Evolutionary conservation across 2,888 invertebrate species (phyloP), one percentile per base, ranked within the genome.

Genomic region (Adineta ricciae): DNA sequence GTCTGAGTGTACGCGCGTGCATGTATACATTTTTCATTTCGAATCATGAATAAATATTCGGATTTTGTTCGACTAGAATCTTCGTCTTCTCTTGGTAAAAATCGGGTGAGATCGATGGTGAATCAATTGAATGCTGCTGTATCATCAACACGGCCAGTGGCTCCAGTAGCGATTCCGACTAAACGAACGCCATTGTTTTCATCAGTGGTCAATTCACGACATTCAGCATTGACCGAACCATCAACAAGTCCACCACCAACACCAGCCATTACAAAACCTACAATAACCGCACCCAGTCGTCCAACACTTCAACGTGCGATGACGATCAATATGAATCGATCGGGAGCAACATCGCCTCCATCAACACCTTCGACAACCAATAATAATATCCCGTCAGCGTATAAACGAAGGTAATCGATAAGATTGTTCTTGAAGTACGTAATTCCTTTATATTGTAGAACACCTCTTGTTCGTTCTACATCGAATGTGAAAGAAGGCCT

Each of bases 401-500:
- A 78, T 41, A 78, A 78, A 78, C 78, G 78, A 78, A 78, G 19
- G 78, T 78, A 78, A 41, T 41, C 21, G 38, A 38, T 21, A 38
- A 64, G 1, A 73, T 24, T 64, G 32, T 14, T 64, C 27, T 21
- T 32, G 2, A 32, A 11, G 4, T 32, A 21, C 14, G 4, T 64
- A 1, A 27, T 0, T 64, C 21, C 24, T 5, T 78, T 78, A n/a
- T 24, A 8, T 9, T 78, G 21, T 41, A 78, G 78, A 41, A 24
- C 41, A 24, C 78, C 78, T n/a, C 41, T 78, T 24, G n/a, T 78
- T n/a, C 78, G 78, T 4, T 78, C 78, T n/a, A 78, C 78, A 78
- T 78, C 78, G 14, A 78, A 78, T 78, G 78, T 78, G 24, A 78
- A 78, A 38, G 78, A 78, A 24, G 78, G 78, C n/a, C n/a, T 78